Evolutionary conservation across 2,888 invertebrate species (phyloP).

Genomic region (Ichneumoninae sp.): DNA sequence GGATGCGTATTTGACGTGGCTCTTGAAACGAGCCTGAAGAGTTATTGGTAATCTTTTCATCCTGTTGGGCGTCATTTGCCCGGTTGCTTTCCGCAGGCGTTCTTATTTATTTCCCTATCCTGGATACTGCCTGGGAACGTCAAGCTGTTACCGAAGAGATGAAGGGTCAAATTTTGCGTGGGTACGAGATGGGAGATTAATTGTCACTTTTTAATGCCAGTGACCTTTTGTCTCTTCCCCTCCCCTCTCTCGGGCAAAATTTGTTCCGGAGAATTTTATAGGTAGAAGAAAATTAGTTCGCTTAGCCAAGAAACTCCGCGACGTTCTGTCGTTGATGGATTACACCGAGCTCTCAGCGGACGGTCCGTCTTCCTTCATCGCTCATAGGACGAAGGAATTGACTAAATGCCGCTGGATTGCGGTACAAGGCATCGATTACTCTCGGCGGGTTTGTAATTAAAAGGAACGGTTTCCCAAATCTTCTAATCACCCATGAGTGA

Average conservation of each 20-base stretch:
- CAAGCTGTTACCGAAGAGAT: slow-evolving; percentile 46
- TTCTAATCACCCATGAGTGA: background rate
- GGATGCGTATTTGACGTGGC: slow-evolving; percentile 11
- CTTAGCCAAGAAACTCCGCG: background rate
- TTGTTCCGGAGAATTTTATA: slow-evolving; percentile 23
- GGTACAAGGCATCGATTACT: slow-evolving; percentile 35
- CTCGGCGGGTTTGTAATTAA: slow-evolving; percentile 22
- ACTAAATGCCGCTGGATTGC: slow-evolving; percentile 30
- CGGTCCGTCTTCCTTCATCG: slow-evolving; percentile 16
- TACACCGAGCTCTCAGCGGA: background rate
- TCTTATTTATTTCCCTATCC: background rate
- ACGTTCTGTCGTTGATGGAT: slow-evolving; percentile 58
- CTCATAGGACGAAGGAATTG: slow-evolving; percentile 37
- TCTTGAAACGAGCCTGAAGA: background rate
- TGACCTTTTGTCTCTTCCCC: slow-evolving; percentile 28
- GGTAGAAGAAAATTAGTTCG: slow-evolving; percentile 8
- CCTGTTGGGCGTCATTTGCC: slow-evolving; percentile 8
- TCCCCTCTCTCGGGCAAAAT: slow-evolving; percentile 10
- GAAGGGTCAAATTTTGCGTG: slow-evolving; percentile 10
- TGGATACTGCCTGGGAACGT: slow-evolving; percentile 8
- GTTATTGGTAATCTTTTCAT: slow-evolving; percentile 39
- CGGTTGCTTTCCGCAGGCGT: slow-evolving; percentile 12
- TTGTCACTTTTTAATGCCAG: slow-evolving; percentile 43
- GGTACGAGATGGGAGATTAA: slow-evolving; percentile 47
- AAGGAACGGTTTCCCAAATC: slow-evolving; percentile 15